phyloP scores from a whole-genome alignment of 35 echinoderm and acorn worm genomes.

The Chiridota heheva region DNA sequence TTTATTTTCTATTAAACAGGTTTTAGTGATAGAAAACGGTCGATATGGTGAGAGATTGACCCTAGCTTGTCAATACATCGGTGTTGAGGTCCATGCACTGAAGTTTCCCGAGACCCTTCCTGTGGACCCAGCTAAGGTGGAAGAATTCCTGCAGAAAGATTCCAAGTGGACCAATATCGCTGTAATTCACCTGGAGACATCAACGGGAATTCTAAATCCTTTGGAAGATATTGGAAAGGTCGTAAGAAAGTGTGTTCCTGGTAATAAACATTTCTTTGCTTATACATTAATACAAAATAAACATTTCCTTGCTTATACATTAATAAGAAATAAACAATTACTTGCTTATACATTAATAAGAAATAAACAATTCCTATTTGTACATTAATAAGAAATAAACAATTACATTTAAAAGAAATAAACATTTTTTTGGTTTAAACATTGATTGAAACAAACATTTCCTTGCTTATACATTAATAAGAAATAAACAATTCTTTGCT shows the following conservation, averaged over 20 bases:
- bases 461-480: no score
- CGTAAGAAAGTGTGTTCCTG: conserved; percentile 65
- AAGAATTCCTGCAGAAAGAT: conserved; percentile 45
- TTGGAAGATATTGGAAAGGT: conserved; percentile 68
- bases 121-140: conserved; percentile 40
- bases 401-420: no score
- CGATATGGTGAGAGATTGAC: conserved; percentile 69
- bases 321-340: no score
- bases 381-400: no score
- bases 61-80: conserved; percentile 31
- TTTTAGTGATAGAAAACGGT: conserved; percentile 81
- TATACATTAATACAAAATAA: no score
- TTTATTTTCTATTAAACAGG: conserved; percentile 29
- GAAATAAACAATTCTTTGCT: no score
- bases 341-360: no score
- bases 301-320: no score
- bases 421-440: no score
- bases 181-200: conserved; percentile 89
- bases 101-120: conserved; percentile 49
- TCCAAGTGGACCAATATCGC: conserved; percentile 68
- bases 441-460: no score
- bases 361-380: no score
- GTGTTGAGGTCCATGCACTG: conserved; percentile 39
- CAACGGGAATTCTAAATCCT: conserved; percentile 68
- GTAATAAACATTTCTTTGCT: no score